phyloP scores from a whole-genome alignment of 2,113 vertebrate genomes.

The Otis tarda region DNA sequence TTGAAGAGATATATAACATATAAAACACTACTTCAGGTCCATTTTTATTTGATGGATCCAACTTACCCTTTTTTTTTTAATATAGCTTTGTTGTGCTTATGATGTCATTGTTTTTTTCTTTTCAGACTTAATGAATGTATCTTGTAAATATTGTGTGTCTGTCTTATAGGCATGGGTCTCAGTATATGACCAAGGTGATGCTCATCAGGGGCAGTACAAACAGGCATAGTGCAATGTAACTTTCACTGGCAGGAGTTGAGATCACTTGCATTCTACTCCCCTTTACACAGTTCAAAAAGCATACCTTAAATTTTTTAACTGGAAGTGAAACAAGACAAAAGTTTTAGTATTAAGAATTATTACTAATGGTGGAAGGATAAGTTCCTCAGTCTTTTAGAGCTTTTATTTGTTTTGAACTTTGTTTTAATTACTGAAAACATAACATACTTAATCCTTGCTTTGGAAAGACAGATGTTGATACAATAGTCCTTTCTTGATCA shows the following conservation, averaged over 20 bases:
- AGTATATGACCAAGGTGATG: background rate
- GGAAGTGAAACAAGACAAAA: background rate
- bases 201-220: background rate
- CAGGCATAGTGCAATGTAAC: background rate
- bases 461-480: background rate
- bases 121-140: background rate
- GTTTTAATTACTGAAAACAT: background rate
- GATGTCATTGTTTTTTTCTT: background rate
- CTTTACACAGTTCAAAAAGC: background rate
- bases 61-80: background rate
- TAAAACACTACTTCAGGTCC: background rate
- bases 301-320: background rate
- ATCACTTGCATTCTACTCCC: background rate
- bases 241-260: background rate
- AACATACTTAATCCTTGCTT: background rate
- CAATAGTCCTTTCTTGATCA: background rate
- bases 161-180: background rate
- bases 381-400: background rate
- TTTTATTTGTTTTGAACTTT: background rate
- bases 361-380: background rate
- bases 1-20: accelerated
- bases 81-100: background rate
- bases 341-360: background rate
- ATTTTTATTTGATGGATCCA: background rate
- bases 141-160: background rate